Conservation (phyloP, 1,140 invertebrate species). For the Parasteatoda tepidariorum region DNA sequence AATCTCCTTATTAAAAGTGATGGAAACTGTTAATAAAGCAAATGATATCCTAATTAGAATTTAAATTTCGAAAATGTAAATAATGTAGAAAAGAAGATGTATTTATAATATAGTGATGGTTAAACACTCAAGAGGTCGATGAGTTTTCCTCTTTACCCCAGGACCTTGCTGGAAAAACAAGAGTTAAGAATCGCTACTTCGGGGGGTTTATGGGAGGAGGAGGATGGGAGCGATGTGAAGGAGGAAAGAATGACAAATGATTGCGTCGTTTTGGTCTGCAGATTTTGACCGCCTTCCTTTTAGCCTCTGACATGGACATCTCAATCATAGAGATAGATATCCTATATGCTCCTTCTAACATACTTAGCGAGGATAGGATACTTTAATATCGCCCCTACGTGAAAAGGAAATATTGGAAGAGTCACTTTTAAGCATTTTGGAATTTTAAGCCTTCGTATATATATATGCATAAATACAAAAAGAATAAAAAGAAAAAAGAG, state of each 20-base stretch:
- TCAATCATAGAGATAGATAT: conserved; percentile 45
- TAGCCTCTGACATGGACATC: conserved; percentile 44
- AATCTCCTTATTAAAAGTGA: too few relatives aligned
- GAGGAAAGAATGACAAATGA: conserved; percentile 42
- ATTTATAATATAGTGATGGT: too few relatives aligned
- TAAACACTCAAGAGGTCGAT: not conserved
- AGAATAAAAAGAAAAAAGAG: too few relatives aligned
- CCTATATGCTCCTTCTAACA: not conserved
- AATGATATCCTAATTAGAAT: too few relatives aligned
- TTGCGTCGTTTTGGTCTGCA: conserved; percentile 17
- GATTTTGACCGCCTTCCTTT: conserved; percentile 49
- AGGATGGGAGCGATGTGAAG: conserved; percentile 3
- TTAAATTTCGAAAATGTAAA: too few relatives aligned
- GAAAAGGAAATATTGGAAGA: too few relatives aligned
- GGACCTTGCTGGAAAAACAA: conserved; percentile 15
- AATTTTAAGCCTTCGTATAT: too few relatives aligned
- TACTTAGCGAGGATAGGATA: not conserved
- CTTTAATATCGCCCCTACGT: not conserved
- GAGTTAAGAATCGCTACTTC: conserved; percentile 31
- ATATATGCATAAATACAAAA: too few relatives aligned
- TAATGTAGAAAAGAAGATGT: too few relatives aligned
- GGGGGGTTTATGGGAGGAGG: not conserved
- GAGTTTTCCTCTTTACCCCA: conserved; percentile 1
- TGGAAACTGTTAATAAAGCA: too few relatives aligned
- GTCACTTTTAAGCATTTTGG: too few relatives aligned